Percentiles rank a stretch among this genome's conserved stretches.
Conservation (phyloP, 2,797 vertebrate genomes). For the Crocidura indochinensis region DNA sequence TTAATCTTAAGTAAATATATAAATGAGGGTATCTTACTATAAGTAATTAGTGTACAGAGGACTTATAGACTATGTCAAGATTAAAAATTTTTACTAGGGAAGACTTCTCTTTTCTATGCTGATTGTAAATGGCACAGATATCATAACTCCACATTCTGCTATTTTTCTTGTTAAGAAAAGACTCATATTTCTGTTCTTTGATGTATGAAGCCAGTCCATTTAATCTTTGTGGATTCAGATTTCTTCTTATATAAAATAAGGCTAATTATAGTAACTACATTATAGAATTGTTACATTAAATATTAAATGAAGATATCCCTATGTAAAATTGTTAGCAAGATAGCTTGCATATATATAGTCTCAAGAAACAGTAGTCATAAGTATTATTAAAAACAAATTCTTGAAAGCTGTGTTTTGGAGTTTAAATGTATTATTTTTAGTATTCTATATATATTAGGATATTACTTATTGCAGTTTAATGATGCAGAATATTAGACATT, state of each 20-base stretch:
- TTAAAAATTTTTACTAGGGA: constrained; percentile 63
- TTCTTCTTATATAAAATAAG: constrained; percentile 44
- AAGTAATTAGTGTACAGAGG: constrained; percentile 11
- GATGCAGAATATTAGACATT: constrained; percentile 19
- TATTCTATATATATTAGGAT: constrained; percentile 50
- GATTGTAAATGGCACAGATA: not conserved
- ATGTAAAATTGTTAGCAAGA: constrained; percentile 49
- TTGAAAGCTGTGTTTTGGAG: not conserved
- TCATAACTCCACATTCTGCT: not conserved
- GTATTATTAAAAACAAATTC: not conserved
- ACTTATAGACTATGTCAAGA: constrained; percentile 26
- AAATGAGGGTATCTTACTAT: constrained; percentile 44
- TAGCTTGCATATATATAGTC: not conserved
- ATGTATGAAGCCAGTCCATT: constrained; percentile 45
- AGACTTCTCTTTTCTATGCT: constrained; percentile 7
- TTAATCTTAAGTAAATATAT: constrained; percentile 20
- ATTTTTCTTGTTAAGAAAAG: constrained; percentile 35
- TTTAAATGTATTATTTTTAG: constrained; percentile 42
- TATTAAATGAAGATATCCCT: not conserved
- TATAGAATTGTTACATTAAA: constrained; percentile 34
- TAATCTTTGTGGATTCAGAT: constrained; percentile 50
- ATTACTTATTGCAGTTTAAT: constrained; percentile 20
- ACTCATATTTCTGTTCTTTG: constrained; percentile 35
- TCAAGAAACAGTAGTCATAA: not conserved
- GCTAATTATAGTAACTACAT: constrained; percentile 38